Conservation (phyloP, 2,113 vertebrate genomes). For the Microcebus tavaratra region DNA sequence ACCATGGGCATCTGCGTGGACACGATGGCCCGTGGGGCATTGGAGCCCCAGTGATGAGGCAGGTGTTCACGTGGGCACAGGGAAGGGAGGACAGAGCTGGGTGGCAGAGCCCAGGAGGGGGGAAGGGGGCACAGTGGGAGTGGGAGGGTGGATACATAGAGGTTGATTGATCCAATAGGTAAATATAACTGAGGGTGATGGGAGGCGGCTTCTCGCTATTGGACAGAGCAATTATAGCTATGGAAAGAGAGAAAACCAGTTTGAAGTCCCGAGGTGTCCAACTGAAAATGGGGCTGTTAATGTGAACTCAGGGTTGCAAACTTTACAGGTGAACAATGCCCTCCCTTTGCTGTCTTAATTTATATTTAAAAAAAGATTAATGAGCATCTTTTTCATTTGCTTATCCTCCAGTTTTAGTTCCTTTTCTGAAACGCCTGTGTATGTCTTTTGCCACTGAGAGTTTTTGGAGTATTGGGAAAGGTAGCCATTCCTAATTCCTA, state of each 20-base stretch:
- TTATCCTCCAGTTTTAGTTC: neutral
- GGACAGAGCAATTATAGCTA: too few relatives aligned
- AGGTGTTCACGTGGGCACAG: accelerated
- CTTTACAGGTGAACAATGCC: neutral
- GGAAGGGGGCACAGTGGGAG: neutral
- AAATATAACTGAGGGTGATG: neutral
- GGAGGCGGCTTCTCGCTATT: neutral
- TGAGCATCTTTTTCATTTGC: neutral
- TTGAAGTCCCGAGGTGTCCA: neutral
- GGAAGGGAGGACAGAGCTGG: neutral
- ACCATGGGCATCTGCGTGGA: neutral
- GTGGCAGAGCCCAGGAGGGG: neutral
- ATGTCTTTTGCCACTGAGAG: neutral
- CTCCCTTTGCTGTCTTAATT: neutral
- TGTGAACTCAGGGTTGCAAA: neutral
- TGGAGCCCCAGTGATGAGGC: neutral
- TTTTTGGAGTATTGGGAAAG: neutral
- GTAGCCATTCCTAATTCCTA: neutral
- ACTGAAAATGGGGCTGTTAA: neutral
- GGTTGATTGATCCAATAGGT: too few relatives aligned
- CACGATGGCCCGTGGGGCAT: neutral
- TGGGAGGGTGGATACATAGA: neutral
- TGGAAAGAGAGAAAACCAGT: neutral
- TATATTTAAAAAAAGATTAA: neutral
- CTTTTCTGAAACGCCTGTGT: neutral